These are phyloP conservation scores for Tolypeutes matacus DNA, from an alignment of 2,797 vertebrate species.

Conservation along the genomic window DNA sequence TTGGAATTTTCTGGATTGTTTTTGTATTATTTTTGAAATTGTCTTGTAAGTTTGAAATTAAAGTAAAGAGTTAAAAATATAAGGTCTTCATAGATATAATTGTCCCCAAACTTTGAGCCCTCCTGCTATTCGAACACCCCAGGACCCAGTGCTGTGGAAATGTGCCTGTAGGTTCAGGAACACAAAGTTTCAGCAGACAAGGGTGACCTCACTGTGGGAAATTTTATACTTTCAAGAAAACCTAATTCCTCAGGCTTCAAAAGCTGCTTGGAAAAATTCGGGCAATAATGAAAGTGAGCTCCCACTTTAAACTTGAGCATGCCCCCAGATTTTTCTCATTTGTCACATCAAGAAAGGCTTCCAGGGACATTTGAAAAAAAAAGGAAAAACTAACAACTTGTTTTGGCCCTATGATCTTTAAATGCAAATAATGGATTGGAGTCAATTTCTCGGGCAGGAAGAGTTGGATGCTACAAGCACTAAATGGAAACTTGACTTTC, in stretches of 20 bases:
- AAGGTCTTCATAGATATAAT: neutral
- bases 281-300: slow-evolving; percentile 66
- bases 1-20: too few relatives aligned
- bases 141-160: neutral
- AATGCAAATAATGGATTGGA: slow-evolving; percentile 63
- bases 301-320: slow-evolving; percentile 61
- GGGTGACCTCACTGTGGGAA: slow-evolving; percentile 58
- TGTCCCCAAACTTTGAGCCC: neutral
- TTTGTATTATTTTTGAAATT: too few relatives aligned
- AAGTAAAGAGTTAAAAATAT: neutral
- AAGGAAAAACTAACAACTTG: slow-evolving; percentile 6
- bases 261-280: slow-evolving; percentile 38
- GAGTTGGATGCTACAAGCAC: neutral
- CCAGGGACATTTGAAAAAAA: slow-evolving; percentile 30
- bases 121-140: neutral
- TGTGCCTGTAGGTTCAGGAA: neutral
- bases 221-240: slow-evolving; percentile 46
- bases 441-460: slow-evolving; percentile 27
- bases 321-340: slow-evolving; percentile 60
- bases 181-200: neutral
- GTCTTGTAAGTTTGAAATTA: too few relatives aligned
- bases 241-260: slow-evolving; percentile 23
- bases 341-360: slow-evolving; percentile 67
- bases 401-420: slow-evolving; percentile 59
- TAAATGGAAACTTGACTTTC: slow-evolving; percentile 48